phyloP scores from a whole-genome alignment of 2,888 invertebrate species.

The Hyposoter didymator region DNA sequence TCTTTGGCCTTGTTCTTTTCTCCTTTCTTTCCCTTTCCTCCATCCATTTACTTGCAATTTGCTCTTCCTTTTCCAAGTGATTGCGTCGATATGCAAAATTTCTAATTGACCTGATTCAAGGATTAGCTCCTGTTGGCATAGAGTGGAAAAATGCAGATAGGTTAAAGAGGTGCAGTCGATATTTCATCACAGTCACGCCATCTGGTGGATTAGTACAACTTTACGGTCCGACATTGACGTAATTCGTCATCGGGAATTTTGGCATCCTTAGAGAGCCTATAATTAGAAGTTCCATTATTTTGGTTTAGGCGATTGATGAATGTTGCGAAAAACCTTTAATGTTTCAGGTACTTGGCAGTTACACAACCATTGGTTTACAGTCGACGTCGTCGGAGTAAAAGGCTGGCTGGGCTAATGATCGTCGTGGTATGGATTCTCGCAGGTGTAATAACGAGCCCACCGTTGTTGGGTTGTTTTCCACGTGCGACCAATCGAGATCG shows the following conservation, averaged over 20 bases:
- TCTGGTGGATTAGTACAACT: slow-evolving; percentile 33
- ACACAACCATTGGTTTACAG: slow-evolving; percentile 97
- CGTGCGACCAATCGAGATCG: slow-evolving; percentile 79
- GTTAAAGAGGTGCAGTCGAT: not conserved
- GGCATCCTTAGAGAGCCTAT: not conserved
- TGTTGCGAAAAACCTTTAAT: not conserved
- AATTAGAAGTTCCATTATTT: not conserved
- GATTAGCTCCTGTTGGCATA: not conserved
- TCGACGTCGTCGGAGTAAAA: slow-evolving; percentile 93
- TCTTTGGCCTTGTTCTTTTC: slow-evolving; percentile 1
- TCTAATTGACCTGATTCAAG: slow-evolving; percentile 39
- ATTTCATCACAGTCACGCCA: slow-evolving; percentile 8
- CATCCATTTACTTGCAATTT: not conserved
- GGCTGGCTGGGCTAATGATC: slow-evolving; percentile 94
- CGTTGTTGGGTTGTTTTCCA: slow-evolving; percentile 92
- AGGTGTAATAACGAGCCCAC: slow-evolving; percentile 96
- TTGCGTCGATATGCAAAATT: slow-evolving; percentile 13
- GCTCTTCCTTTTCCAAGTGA: slow-evolving; percentile 4
- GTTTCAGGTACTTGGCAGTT: slow-evolving; percentile 93
- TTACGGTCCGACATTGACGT: not conserved
- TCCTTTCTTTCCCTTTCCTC: slow-evolving; percentile 28
- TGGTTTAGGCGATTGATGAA: not conserved
- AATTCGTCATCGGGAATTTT: not conserved
- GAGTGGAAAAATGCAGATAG: not conserved
- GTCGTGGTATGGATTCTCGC: slow-evolving; percentile 96